A percentile compares a stretch with the other conserved stretches of the same genome.
Conservation (phyloP, 2,113 vertebrate species). For the Erythrolamprus reginae region DNA sequence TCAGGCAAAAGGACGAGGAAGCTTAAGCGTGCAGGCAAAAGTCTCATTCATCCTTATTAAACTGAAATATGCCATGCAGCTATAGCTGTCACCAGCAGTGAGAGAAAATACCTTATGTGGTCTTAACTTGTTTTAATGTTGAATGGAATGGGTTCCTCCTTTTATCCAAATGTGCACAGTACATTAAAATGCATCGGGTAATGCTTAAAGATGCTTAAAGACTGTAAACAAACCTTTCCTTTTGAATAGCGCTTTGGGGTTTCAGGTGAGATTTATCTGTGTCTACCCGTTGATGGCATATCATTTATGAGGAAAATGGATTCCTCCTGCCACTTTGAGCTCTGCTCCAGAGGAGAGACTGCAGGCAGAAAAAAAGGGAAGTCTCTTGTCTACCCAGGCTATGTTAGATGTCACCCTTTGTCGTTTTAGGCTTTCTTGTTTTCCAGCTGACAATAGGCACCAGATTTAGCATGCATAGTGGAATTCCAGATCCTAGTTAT, state of each 20-base stretch:
- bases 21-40: not conserved
- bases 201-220: too few relatives aligned
- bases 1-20: not conserved
- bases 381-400: not conserved
- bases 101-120: not conserved
- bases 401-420: not conserved
- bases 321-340: not conserved
- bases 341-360: not conserved
- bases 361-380: not conserved
- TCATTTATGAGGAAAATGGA: not conserved
- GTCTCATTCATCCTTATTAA: not conserved
- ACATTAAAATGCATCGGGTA: not conserved
- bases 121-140: not conserved
- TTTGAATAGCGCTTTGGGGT: not conserved
- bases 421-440: not conserved
- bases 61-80: not conserved
- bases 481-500: constrained; percentile 2
- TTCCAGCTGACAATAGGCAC: not conserved
- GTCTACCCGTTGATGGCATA: not conserved
- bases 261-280: not conserved
- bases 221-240: not conserved
- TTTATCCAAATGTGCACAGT: not conserved
- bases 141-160: not conserved
- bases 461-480: not conserved
- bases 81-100: not conserved